Evolutionary conservation across 1,140 invertebrate genomes (phyloP).

Genomic region (Hyphantria cunea): DNA sequence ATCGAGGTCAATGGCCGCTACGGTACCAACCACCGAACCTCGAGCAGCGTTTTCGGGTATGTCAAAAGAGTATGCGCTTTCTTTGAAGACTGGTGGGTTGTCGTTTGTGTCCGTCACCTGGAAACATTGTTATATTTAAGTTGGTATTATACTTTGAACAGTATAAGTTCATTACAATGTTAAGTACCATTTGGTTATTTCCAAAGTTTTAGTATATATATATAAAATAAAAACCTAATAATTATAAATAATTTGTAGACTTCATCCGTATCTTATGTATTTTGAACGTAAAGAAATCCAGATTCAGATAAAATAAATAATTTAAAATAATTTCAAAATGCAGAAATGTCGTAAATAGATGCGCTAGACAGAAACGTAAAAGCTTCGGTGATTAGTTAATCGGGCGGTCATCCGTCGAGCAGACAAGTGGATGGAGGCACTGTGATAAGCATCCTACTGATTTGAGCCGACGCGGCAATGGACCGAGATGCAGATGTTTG

Average conservation of each 20-base stretch:
- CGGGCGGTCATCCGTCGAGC: constrained; percentile 31
- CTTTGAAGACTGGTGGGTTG: constrained; percentile 94
- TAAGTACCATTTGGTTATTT: no score
- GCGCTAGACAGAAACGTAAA: constrained; percentile 23
- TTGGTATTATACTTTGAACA: no score
- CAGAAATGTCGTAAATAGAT: constrained; percentile 19
- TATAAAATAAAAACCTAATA: no score
- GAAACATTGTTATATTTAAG: constrained; percentile 24
- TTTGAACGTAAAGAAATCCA: neutral
- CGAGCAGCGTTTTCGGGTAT: constrained; percentile 92
- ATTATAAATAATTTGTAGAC: no score
- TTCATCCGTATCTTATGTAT: no score
- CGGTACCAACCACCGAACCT: constrained; percentile 90
- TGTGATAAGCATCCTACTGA: constrained; percentile 40
- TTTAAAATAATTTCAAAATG: constrained; percentile 21
- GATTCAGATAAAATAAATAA: neutral
- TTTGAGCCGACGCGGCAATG: constrained; percentile 35
- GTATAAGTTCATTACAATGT: no score
- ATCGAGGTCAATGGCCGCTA: constrained; percentile 92
- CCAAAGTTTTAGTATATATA: no score
- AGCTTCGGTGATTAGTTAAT: constrained; percentile 38
- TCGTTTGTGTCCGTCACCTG: constrained; percentile 97
- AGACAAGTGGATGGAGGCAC: constrained; percentile 38
- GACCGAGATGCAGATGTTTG: constrained; percentile 28
- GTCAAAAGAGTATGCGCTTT: constrained; percentile 93